phyloP scores from a whole-genome alignment of 2,113 vertebrate genomes.

The human (Homo sapiens) region DNA sequence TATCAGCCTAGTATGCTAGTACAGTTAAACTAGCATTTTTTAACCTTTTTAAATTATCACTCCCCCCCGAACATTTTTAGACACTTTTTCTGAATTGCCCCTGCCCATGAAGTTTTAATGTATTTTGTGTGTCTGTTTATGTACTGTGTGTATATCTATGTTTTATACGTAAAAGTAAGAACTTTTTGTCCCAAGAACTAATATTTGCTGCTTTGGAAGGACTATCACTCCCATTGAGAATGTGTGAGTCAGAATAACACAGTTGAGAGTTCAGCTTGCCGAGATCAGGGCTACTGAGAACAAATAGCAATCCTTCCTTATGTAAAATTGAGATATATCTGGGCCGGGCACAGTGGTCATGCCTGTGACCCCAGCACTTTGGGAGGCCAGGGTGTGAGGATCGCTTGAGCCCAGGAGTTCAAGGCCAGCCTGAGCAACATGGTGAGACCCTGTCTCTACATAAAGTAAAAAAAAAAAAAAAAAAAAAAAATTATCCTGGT shows the following conservation, averaged over 20 bases:
- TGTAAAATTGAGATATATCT: neutral
- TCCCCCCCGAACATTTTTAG: neutral
- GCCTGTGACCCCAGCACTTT: no score
- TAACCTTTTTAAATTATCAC: neutral
- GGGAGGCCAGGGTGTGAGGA: no score
- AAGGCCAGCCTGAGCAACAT: no score
- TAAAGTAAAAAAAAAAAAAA: no score
- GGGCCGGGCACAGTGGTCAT: no score
- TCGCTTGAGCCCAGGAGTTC: no score
- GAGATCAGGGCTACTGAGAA: neutral
- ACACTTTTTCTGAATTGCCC: neutral
- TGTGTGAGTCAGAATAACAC: neutral
- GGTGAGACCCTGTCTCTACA: no score
- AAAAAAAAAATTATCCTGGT: no score
- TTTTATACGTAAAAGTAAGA: neutral
- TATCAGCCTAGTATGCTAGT: neutral
- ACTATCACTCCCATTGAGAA: neutral
- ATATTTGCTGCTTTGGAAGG: neutral
- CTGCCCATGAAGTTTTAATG: neutral
- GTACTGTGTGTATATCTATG: neutral
- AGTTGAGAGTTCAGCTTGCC: neutral
- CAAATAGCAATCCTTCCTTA: neutral
- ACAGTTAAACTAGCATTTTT: neutral
- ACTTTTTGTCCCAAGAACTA: neutral
- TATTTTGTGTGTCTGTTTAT: neutral